Percentiles rank a stretch among this genome's conserved stretches.
Evolutionary conservation across 2,113 vertebrate genomes (phyloP).

Genomic region (Clupea harengus): DNA sequence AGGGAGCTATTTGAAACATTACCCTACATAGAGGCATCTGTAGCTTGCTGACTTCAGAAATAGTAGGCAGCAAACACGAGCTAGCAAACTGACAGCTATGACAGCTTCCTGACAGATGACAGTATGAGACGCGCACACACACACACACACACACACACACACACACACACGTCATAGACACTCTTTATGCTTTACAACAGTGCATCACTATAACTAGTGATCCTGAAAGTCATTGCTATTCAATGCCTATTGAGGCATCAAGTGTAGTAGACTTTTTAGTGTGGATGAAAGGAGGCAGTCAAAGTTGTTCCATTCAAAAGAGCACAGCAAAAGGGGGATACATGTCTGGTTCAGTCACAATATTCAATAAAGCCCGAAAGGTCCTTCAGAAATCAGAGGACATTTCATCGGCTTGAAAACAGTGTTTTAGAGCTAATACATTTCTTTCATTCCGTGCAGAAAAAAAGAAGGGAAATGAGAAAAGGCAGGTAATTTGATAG

Average conservation of each 20-base stretch:
- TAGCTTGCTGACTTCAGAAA: not conserved
- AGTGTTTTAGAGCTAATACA: not conserved
- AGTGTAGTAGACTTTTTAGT: not conserved
- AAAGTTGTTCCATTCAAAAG: no score
- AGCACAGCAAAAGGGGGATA: no score
- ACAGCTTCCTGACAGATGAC: not conserved
- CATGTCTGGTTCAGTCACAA: no score
- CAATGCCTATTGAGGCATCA: not conserved
- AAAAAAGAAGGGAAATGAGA: not conserved
- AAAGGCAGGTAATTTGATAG: not conserved
- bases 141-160: conserved; percentile 27
- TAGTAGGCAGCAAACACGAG: not conserved
- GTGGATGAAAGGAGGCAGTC: not conserved
- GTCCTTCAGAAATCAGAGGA: not conserved
- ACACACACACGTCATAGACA: not conserved
- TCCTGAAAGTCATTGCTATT: not conserved
- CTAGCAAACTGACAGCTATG: not conserved
- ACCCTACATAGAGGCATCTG: not conserved
- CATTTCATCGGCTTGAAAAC: not conserved
- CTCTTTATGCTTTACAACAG: not conserved
- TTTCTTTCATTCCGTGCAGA: not conserved
- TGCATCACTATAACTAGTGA: not conserved
- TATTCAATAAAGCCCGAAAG: no score
- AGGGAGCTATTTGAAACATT: not conserved
- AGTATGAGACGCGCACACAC: not conserved